Evolutionary conservation across 1,140 invertebrate genomes (phyloP).

Genomic region (Penaeus vannamei): DNA sequence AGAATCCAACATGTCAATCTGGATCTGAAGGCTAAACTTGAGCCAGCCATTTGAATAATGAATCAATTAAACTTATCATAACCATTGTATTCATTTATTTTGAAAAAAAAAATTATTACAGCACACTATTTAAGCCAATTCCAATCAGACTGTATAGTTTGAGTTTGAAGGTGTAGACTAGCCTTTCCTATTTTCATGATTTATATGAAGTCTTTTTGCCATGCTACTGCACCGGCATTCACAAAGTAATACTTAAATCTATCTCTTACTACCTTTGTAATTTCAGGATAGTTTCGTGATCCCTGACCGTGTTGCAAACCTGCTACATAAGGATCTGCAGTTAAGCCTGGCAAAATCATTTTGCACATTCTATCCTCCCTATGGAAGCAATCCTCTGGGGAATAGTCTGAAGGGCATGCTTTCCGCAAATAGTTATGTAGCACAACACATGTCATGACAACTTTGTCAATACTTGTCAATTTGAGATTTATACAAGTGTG

Average conservation of each 20-base stretch:
- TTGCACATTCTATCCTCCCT: too few relatives aligned
- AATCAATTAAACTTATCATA: conserved; percentile 46
- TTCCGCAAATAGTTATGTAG: too few relatives aligned
- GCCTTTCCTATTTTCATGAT: conserved; percentile 40
- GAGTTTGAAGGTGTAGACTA: conserved; percentile 11
- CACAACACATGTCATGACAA: too few relatives aligned
- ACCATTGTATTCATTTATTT: conserved; percentile 39
- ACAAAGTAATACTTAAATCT: too few relatives aligned
- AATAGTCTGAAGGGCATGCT: too few relatives aligned
- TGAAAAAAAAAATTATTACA: conserved; percentile 37
- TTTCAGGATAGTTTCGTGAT: conserved; percentile 21
- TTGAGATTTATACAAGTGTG: too few relatives aligned
- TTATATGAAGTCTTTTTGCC: conserved; percentile 43
- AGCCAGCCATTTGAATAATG: conserved; percentile 29
- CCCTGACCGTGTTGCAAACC: conserved; percentile 3
- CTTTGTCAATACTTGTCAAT: too few relatives aligned
- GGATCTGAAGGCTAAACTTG: conserved; percentile 44
- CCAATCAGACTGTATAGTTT: background rate
- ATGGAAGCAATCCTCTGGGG: too few relatives aligned
- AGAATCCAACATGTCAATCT: conserved; percentile 44
- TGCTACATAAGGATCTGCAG: conserved; percentile 28
- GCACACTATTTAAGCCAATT: conserved; percentile 13
- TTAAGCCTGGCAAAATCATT: too few relatives aligned
- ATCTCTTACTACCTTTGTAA: too few relatives aligned
- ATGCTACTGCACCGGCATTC: too few relatives aligned